Conservation (phyloP, 2,797 vertebrate species). For the Garrulus glandarius region DNA sequence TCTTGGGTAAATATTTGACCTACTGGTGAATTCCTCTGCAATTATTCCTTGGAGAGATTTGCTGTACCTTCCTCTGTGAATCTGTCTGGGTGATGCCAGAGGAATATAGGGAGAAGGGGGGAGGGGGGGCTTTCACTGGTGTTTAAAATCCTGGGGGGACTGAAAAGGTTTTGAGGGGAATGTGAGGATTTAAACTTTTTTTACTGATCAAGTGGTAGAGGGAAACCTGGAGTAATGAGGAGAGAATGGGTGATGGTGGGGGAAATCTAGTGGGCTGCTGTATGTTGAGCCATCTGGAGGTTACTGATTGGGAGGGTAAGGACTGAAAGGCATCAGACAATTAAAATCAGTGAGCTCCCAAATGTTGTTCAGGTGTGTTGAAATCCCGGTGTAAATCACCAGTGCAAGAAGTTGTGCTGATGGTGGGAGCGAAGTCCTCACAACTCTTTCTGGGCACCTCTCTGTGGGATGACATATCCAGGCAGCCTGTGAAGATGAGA, state of each 20-base stretch:
- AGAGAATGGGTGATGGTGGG: neutral
- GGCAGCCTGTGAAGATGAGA: neutral
- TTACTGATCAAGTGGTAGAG: neutral
- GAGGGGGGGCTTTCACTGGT: neutral
- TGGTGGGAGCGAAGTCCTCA: neutral
- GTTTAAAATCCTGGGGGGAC: neutral
- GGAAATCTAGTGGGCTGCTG: neutral
- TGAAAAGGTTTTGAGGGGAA: neutral
- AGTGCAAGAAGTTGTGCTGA: neutral
- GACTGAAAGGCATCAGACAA: neutral
- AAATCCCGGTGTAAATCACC: neutral
- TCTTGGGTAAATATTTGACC: constrained; percentile 49
- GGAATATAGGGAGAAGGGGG: neutral
- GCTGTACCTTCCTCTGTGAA: neutral
- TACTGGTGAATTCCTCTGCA: neutral
- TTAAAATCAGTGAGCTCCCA: neutral
- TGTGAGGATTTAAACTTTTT: neutral
- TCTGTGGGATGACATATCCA: neutral
- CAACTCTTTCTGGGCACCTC: neutral
- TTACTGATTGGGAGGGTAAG: neutral
- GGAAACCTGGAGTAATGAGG: neutral
- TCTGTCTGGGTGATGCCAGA: neutral
- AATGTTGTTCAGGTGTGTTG: neutral
- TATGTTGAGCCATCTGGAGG: neutral
- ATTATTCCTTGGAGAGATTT: neutral